Conservation (phyloP, 2,113 vertebrate species). For the Trochalopteron elliotii region DNA sequence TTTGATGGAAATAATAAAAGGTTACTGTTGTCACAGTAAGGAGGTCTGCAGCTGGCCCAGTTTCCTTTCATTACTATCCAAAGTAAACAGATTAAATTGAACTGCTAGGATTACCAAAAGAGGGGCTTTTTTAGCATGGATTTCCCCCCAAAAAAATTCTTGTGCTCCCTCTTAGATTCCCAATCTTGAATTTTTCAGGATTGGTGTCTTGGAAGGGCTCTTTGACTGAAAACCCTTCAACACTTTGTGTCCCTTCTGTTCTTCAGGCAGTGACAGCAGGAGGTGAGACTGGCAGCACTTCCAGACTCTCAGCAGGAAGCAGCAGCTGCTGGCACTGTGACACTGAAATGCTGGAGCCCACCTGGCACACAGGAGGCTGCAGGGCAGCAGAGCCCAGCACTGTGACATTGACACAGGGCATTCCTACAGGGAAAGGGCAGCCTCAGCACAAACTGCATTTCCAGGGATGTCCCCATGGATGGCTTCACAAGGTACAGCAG, state of each 20-base stretch:
- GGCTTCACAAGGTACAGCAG: background rate
- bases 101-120: conserved; percentile 69
- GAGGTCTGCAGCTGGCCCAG: conserved; percentile 78
- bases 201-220: background rate
- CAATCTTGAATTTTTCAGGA: background rate
- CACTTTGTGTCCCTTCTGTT: background rate
- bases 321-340: background rate
- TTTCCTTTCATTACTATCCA: conserved; percentile 79
- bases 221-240: background rate
- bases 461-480: background rate
- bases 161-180: background rate
- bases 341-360: background rate
- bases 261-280: background rate
- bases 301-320: background rate
- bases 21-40: conserved; percentile 80
- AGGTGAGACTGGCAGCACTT: background rate
- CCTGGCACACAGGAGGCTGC: background rate
- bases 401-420: background rate
- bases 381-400: background rate
- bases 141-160: background rate
- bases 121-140: conserved; percentile 59
- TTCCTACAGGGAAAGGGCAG: background rate
- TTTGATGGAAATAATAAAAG: conserved; percentile 80
- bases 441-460: background rate
- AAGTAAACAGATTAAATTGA: conserved; percentile 77